Evolutionary conservation across 2,797 vertebrate genomes (phyloP), one percentile per base, ranked within the genome.

Genomic region (Sciaenops ocellatus): DNA sequence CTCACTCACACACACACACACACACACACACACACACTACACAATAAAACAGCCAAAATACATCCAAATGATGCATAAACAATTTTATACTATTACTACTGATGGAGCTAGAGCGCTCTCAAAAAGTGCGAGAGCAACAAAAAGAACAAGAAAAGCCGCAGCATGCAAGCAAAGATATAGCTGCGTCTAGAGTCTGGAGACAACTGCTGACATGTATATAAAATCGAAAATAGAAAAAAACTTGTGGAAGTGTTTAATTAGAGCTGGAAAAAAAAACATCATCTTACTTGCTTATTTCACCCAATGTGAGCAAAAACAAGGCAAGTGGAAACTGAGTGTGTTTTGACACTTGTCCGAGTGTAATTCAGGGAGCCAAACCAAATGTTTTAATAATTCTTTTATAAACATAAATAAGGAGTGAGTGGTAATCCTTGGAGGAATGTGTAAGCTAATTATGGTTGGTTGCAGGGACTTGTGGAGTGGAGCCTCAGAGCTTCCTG

Each of bases 381-480:
- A 90, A 91, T 79, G 80, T 89, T 90, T 85, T 50, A 86, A 84
- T 84, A 22, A 18, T 72, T 76, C 77, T 73, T 76, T 78, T 60
- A 30, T 72, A 82, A 90, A 89, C 79, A 90, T 76, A 87, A 89
- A 92, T 92, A 87, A 73, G 72, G 76, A 85, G 80, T 78, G 80
- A 90, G 83, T 54, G 56, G 76, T 87, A 91, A 92, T 94, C 89
- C 88, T 85, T 48, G 47, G 81, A 90, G 85, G 87, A 94, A 93
- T 90, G 85, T 85, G 67, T 90, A 91, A 94, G 85, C 88, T 87
- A 90, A 91, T 92, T 92, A 92, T 50, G 8, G 52, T 70, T 81
- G 81, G 75, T 83, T 91, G 88, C 80, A 73, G 78, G 82, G 87
- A 86, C 87, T 79, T 61, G 68, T 62, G 84, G 82, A 90, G 85